Evolutionary conservation across 2,888 invertebrate species (phyloP).

Genomic region (Ferrisia virgata): DNA sequence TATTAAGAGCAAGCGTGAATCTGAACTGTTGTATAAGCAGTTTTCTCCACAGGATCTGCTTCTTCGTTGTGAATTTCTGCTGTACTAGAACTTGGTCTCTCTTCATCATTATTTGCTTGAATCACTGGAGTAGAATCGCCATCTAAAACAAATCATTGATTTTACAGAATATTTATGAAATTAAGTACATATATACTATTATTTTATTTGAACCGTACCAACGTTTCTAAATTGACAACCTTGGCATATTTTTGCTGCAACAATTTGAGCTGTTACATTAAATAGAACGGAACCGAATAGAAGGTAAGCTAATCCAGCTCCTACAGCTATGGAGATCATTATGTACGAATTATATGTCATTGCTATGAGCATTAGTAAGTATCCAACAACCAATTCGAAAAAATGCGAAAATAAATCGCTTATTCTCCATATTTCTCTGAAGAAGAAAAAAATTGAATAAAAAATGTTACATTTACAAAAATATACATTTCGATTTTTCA

Average conservation of each 20-base stretch:
- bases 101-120: neutral
- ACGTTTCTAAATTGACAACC: conserved; percentile 19
- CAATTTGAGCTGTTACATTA: conserved; percentile 46
- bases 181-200: neutral
- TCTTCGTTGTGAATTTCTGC: neutral
- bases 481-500: neutral
- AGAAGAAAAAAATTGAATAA: neutral
- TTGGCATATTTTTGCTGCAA: conserved; percentile 28
- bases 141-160: neutral
- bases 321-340: conserved; percentile 63
- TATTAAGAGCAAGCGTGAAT: neutral
- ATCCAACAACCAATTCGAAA: conserved; percentile 56
- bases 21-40: conserved; percentile 11
- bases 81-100: neutral
- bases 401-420: conserved; percentile 40
- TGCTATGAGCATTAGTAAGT: conserved; percentile 69
- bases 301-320: conserved; percentile 54
- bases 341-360: conserved; percentile 72
- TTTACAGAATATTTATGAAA: neutral
- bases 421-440: conserved; percentile 36
- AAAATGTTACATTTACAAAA: neutral
- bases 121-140: conserved; percentile 31
- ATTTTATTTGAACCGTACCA: neutral
- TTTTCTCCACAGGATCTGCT: neutral
- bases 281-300: conserved; percentile 47